Percentiles rank a stretch among this genome's conserved stretches.
Conservation (phyloP, 2,113 vertebrate species). For the Guaruba guarouba region DNA sequence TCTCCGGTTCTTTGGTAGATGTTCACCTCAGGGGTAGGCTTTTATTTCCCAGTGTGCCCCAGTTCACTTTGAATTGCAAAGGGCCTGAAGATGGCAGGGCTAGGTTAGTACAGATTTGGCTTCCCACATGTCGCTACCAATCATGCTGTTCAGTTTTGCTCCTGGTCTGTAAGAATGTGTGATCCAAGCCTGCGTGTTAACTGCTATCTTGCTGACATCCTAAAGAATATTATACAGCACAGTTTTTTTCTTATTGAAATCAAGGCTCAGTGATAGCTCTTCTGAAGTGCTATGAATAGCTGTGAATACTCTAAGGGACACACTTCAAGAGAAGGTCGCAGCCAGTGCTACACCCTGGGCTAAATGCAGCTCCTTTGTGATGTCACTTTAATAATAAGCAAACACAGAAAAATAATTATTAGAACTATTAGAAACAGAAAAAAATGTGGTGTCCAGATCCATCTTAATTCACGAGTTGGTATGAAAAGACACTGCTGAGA, state of each 20-base stretch:
- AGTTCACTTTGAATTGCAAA: not conserved
- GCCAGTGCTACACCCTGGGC: not conserved
- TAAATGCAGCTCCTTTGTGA: not conserved
- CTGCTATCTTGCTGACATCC: not conserved
- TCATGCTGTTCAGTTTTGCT: not conserved
- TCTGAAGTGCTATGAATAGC: not conserved
- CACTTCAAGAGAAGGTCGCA: not conserved
- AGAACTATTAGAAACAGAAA: not conserved
- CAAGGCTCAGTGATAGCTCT: not conserved
- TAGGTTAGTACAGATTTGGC: not conserved
- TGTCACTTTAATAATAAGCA: not conserved
- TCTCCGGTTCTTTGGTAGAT: not conserved
- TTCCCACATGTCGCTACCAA: not conserved
- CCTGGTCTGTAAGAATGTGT: not conserved
- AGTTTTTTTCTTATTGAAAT: not conserved
- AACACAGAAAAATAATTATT: not conserved
- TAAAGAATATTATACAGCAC: not conserved
- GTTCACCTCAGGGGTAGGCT: not conserved
- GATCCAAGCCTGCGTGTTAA: not conserved
- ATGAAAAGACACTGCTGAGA: not conserved
- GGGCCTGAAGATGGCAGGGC: not conserved
- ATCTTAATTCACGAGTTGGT: not conserved
- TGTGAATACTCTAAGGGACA: not conserved
- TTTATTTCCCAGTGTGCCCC: not conserved
- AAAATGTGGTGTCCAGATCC: not conserved